phyloP scores from a whole-genome alignment of 2,888 invertebrate genomes.

The Hypena proboscidalis region DNA sequence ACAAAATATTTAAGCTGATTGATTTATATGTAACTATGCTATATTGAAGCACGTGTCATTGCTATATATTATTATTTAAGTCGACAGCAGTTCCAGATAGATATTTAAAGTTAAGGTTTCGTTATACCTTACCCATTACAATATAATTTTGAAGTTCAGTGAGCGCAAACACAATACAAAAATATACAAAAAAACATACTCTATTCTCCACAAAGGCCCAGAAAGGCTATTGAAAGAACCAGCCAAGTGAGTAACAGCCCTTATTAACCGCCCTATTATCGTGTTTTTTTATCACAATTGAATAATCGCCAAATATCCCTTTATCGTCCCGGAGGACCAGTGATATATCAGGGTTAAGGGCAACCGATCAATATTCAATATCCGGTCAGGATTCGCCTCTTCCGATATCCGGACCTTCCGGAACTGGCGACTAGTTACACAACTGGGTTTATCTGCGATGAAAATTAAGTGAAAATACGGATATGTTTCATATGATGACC shows the following conservation, averaged over 20 bases:
- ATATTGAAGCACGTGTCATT: too few species aligned
- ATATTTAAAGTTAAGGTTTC: too few species aligned
- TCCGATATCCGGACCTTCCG: constrained; percentile 75
- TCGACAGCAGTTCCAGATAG: too few species aligned
- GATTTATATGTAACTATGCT: too few species aligned
- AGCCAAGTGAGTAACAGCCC: constrained; percentile 23
- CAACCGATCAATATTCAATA: constrained; percentile 84
- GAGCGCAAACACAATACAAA: too few species aligned
- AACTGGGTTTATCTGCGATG: constrained; percentile 54
- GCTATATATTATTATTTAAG: too few species aligned
- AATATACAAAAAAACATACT: too few species aligned
- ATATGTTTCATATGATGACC: constrained; percentile 13
- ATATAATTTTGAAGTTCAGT: too few species aligned
- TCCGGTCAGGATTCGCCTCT: constrained; percentile 81
- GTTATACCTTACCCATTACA: too few species aligned
- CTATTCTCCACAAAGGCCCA: constrained; percentile 24
- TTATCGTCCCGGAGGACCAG: constrained; percentile 67
- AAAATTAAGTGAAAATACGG: constrained; percentile 27
- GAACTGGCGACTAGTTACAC: constrained; percentile 64
- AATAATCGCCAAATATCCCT: constrained; percentile 73
- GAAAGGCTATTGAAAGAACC: neutral
- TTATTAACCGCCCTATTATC: constrained; percentile 36
- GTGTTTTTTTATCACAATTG: constrained; percentile 59
- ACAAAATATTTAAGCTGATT: too few species aligned
- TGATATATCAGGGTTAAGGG: constrained; percentile 82